Evolutionary conservation across 1,140 invertebrate genomes (phyloP).

Genomic region (Lithobius niger): DNA sequence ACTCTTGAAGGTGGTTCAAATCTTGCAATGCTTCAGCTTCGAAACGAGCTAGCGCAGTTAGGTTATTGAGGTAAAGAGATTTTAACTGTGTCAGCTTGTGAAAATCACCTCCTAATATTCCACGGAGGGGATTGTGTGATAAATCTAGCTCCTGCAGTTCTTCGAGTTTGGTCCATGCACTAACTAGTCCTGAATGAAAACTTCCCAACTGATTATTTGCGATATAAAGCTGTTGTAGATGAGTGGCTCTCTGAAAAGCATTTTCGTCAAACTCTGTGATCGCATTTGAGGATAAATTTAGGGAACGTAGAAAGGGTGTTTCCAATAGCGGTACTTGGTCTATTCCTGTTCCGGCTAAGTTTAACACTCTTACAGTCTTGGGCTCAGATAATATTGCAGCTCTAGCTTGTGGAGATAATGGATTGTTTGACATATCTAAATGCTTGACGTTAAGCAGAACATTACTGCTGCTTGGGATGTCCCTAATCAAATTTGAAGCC

Average conservation of each 20-base stretch:
- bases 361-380: slow-evolving; percentile 67
- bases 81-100: slow-evolving; percentile 48
- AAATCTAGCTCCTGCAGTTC: slow-evolving; percentile 55
- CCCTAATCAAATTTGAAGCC: slow-evolving; percentile 56
- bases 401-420: slow-evolving; percentile 54
- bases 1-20: slow-evolving; percentile 48
- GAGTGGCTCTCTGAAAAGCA: slow-evolving; percentile 56
- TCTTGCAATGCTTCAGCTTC: slow-evolving; percentile 67
- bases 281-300: slow-evolving; percentile 70
- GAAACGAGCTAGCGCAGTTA: slow-evolving; percentile 54
- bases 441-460: slow-evolving; percentile 75
- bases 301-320: slow-evolving; percentile 63
- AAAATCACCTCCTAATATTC: slow-evolving; percentile 57
- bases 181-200: slow-evolving; percentile 30
- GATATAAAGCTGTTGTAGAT: slow-evolving; percentile 60
- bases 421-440: slow-evolving; percentile 73
- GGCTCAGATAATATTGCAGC: slow-evolving; percentile 66
- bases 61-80: slow-evolving; percentile 47
- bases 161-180: slow-evolving; percentile 49
- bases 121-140: slow-evolving; percentile 58
- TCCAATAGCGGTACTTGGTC: slow-evolving; percentile 47
- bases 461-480: slow-evolving; percentile 65
- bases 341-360: slow-evolving; percentile 64
- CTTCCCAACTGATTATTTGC: slow-evolving; percentile 56
- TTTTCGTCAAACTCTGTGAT: slow-evolving; percentile 48